These are phyloP conservation scores for Onychomys torridus DNA, from an alignment of 2,797 vertebrate species.

Conservation along the genomic window DNA sequence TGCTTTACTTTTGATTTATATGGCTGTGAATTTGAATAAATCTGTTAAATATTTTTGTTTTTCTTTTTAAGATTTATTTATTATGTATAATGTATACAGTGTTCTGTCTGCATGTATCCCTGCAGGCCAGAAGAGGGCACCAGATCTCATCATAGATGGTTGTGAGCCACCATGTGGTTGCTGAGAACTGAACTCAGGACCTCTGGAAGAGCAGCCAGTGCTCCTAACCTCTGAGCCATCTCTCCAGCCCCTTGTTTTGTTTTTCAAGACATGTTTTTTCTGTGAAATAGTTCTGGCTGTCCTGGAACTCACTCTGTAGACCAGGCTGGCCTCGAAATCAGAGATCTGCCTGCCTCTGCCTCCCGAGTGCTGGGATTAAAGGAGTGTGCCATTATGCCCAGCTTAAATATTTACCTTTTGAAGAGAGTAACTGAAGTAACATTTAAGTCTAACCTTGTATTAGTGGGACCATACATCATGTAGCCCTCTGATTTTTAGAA, in stretches of 20 bases:
- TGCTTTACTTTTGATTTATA: neutral
- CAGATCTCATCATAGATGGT: no score
- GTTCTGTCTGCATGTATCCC: no score
- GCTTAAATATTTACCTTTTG: neutral
- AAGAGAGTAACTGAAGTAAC: neutral
- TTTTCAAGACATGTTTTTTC: neutral
- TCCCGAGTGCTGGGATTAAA: neutral
- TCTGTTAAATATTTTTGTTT: neutral
- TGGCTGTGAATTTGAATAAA: neutral
- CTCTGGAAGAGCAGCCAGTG: no score
- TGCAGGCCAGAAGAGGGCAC: no score
- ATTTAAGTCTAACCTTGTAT: neutral
- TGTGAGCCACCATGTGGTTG: no score
- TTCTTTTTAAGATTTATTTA: no score
- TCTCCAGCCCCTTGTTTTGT: no score
- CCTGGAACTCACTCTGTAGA: neutral
- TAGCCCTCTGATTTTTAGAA: neutral
- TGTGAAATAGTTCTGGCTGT: neutral
- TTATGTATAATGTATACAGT: no score
- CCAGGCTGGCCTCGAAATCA: neutral
- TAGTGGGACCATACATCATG: no score
- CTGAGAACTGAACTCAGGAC: no score
- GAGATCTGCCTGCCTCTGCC: neutral
- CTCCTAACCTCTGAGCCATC: no score
- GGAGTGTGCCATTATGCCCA: neutral